Base-by-base conservation (phyloP, 2,888 invertebrate species). In the Branchellion lobata region DNA sequence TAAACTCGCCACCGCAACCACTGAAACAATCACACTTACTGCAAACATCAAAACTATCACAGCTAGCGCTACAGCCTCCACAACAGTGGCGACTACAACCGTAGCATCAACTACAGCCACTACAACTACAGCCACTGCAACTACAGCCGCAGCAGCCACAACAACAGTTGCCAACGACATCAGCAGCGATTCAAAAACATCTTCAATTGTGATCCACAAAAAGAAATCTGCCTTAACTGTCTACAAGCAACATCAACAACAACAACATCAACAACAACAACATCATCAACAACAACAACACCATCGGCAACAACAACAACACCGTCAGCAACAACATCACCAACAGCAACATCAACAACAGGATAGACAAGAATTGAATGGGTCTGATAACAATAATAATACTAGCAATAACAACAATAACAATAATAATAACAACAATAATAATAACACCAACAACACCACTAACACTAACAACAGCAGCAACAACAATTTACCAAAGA, bases 161-260 rank as follows among this genome's bases (percentile, higher is more conserved):
- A 65, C 65, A 5, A 65, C 65, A 40, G 40, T 14, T 40, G 40
- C 14, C 40, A 14, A 40, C 40, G 8, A 40, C 40, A 40, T 8
- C 40, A 5, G 40, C 40, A 14, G 14, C 40, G 14, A 5, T 14
- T 8, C 61, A 57, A 8, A 18, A 57, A 34, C 61, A 5, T 3
- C 61, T 57, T n/a, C 61, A n/a, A 57, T 57, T 5, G 24, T 57
- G 14, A 57, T 57, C 5, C 24, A 57, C 61, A 57, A 57, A n/a
- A 57, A 57, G 61, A 57, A 57, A n/a, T 14, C 61, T 18, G 61
- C 61, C 24, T 57, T 57, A n/a, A 57, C 61, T n/a, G 21, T 57
- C 61, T 57, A 57, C 61, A 57, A 57, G n/a, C 11, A 5, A 3
- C 61, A 57, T 24, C 24, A 18, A 18, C 61, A 57, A 3, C 61